Base-by-base conservation (phyloP, 2,797 vertebrate genomes). In the Typhlichthys eigenmanni region DNA sequence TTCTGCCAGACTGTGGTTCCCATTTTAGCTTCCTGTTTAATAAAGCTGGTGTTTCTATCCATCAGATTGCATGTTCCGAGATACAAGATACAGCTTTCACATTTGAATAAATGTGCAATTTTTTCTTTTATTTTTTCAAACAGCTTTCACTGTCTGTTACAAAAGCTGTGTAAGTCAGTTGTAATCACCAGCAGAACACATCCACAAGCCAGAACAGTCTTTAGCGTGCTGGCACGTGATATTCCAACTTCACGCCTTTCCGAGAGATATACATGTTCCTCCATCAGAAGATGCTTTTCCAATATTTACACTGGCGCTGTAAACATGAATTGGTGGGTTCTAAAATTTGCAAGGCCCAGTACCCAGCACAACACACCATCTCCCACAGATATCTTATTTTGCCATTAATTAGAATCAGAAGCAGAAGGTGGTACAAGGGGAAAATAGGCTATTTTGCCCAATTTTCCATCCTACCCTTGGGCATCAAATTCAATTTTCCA, bases 401-500 rank as follows among this genome's bases (percentile, higher is more conserved):
- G 85, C 81, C 88, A 85, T 91, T 92, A 82, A 90, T 90, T 89
- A 89, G 64, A 82, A 76, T 75, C 81, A 83, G 75, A 68, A 82
- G 84, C 78, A 91, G 86, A 87, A 79, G 76, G 76, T 90, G 87
- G 88, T 78, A 88, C 85, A 85, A 82, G 63, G 63, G 66, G 76
- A 77, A 87, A 86, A 89, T 87, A 92, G 93, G 89, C 81, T 92
- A 91, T 95, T 93, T 93, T 88, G 77, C 87, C 80, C 89, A 89
- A 93, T 95, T 95, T 93, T 92, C 87, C 87, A 87, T 90, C 86
- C 86, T 83, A 88, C 88, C 91, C 86, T 78, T 85, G 81, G 91
- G 92, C 92, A 92, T 93, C 91, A 89, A 93, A 94, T 93, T 95
- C 92, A 94, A 93, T 95, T 95, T 93, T 87, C 76, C 81, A 87